A percentile compares a stretch with the other conserved stretches of the same genome.
These are phyloP conservation scores for Seira sanloemensis DNA, from an alignment of 2,888 invertebrate genomes.

Conservation along the genomic window DNA sequence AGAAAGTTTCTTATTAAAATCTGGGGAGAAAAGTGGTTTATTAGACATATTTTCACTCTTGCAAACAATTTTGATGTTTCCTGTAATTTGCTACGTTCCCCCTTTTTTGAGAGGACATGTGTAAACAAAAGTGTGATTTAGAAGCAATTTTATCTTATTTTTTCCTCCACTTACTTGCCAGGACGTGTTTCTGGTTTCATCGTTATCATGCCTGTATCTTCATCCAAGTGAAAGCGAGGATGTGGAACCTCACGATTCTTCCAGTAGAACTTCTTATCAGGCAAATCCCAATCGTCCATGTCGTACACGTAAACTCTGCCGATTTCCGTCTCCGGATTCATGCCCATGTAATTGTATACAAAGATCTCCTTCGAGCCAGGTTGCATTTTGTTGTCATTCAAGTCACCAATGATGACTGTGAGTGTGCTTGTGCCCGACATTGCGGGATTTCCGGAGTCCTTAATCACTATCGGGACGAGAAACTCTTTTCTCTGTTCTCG, in stretches of 20 bases:
- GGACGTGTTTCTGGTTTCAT: conserved; percentile 95
- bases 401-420: conserved; percentile 97
- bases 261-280: conserved; percentile 98
- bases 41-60: background rate
- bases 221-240: conserved; percentile 90
- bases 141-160: background rate
- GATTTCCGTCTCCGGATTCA: conserved; percentile 92
- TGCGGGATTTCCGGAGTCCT: conserved; percentile 96
- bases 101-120: background rate
- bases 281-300: conserved; percentile 98
- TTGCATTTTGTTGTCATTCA: conserved; percentile 96
- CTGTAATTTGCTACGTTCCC: too few species aligned
- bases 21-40: background rate
- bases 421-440: conserved; percentile 97
- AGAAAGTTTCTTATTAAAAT: background rate
- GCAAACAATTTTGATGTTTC: too few species aligned
- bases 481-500: conserved; percentile 97
- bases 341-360: conserved; percentile 95
- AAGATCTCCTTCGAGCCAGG: conserved; percentile 97
- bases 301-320: conserved; percentile 98
- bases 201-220: conserved; percentile 95
- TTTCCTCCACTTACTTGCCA: conserved; percentile 79
- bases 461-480: conserved; percentile 96
- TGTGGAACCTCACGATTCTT: conserved; percentile 90
- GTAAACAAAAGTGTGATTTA: background rate